These are phyloP conservation scores for Drosophila greeni DNA, from an alignment of 2,888 invertebrate species.

Conservation along the genomic window DNA sequence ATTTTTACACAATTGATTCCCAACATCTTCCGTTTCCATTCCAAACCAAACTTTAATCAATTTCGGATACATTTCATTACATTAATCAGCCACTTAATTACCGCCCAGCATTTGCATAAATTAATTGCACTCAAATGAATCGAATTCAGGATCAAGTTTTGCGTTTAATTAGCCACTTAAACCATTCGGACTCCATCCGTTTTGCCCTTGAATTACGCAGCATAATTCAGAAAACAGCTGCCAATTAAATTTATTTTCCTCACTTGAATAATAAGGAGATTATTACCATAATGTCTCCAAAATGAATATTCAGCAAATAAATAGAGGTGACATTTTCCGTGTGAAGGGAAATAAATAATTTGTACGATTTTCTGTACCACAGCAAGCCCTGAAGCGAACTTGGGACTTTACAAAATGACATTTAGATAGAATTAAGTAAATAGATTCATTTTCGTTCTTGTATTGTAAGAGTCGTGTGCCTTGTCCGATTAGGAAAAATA, in stretches of 20 bases:
- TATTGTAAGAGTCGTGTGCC: constrained; percentile 21
- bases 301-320: constrained; percentile 10
- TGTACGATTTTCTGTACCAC: neutral
- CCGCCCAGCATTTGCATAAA: constrained; percentile 52
- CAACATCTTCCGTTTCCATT: neutral
- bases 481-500: constrained; percentile 10
- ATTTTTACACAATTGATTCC: neutral
- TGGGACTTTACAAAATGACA: neutral
- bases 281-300: constrained; percentile 5
- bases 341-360: no score
- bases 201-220: constrained; percentile 27
- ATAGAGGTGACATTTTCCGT: no score
- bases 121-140: constrained; percentile 38
- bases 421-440: neutral
- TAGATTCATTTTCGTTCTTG: constrained; percentile 9
- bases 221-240: constrained; percentile 19
- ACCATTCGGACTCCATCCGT: constrained; percentile 13
- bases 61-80: constrained; percentile 33
- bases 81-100: constrained; percentile 55
- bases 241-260: neutral
- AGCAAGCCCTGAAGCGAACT: constrained; percentile 11
- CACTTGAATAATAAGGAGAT: constrained; percentile 4
- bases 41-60: constrained; percentile 39
- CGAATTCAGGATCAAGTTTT: constrained; percentile 33
- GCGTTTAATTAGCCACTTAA: constrained; percentile 32